Percentiles rank a stretch among this genome's conserved stretches.
Conservation (phyloP, 2,113 vertebrate species). For the Toxotes jaculatrix region DNA sequence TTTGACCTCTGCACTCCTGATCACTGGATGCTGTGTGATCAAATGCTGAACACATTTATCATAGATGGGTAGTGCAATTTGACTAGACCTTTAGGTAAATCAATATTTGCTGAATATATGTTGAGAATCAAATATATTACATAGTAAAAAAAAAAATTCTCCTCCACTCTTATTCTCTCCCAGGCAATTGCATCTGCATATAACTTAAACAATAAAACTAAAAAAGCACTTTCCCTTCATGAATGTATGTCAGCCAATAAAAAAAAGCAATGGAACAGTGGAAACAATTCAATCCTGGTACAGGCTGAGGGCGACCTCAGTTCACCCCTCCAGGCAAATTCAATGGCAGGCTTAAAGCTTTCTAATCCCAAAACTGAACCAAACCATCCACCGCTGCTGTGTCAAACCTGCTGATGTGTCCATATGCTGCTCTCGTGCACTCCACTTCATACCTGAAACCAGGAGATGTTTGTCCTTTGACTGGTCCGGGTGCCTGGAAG, state of each 20-base stretch:
- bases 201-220: background rate
- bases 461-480: constrained; percentile 38
- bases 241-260: background rate
- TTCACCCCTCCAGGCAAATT: constrained; percentile 50
- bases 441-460: constrained; percentile 64
- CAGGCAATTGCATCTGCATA: too few species aligned
- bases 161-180: too few species aligned
- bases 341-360: constrained; percentile 65
- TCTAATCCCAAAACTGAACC: constrained; percentile 58
- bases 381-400: constrained; percentile 28
- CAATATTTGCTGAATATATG: too few species aligned
- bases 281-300: constrained; percentile 34
- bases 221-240: background rate
- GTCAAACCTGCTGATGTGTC: constrained; percentile 54
- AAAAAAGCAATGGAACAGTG: constrained; percentile 31
- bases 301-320: constrained; percentile 37
- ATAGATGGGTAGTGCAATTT: too few species aligned
- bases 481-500: constrained; percentile 19
- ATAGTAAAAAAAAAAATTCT: too few species aligned
- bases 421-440: background rate
- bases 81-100: too few species aligned
- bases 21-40: background rate
- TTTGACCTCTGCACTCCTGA: background rate
- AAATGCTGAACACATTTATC: too few species aligned
- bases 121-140: too few species aligned